A percentile compares a stretch with the other conserved stretches of the same genome.
These are phyloP conservation scores for Acanthiza pusilla DNA, from an alignment of 2,797 vertebrate genomes.

Conservation along the genomic window DNA sequence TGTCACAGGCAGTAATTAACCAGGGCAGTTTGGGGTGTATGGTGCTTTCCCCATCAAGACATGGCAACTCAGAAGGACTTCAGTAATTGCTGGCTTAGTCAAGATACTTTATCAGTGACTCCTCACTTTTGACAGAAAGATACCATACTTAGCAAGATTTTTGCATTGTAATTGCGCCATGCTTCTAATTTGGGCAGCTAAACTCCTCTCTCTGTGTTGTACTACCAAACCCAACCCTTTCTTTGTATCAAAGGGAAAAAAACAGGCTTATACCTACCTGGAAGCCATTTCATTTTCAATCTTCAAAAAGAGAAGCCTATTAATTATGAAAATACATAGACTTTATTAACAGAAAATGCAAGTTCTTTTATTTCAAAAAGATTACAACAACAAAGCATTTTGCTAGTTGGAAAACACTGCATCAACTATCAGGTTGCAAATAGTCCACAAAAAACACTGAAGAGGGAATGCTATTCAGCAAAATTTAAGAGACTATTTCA, in stretches of 20 bases:
- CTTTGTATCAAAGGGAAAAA: not conserved
- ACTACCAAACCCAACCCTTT: not conserved
- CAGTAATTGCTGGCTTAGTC: not conserved
- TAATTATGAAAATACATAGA: not conserved
- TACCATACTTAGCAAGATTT: not conserved
- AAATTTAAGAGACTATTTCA: not conserved
- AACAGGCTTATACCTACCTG: not conserved
- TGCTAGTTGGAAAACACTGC: not conserved
- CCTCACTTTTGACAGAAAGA: not conserved
- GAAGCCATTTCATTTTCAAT: not conserved
- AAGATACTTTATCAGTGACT: not conserved
- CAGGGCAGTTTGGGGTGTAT: fast-evolving
- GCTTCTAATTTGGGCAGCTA: not conserved
- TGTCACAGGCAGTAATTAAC: not conserved
- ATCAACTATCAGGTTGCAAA: not conserved
- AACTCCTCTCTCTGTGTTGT: not conserved
- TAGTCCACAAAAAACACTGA: not conserved
- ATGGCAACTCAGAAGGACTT: not conserved
- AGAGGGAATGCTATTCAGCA: not conserved
- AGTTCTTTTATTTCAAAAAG: not conserved
- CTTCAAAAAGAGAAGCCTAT: not conserved
- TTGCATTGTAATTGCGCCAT: not conserved
- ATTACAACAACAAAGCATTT: not conserved
- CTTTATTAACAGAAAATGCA: not conserved
- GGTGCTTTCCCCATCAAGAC: not conserved